These are phyloP conservation scores for Phylloscopus trochilus DNA, from an alignment of 2,113 vertebrate genomes.

Conservation along the genomic window DNA sequence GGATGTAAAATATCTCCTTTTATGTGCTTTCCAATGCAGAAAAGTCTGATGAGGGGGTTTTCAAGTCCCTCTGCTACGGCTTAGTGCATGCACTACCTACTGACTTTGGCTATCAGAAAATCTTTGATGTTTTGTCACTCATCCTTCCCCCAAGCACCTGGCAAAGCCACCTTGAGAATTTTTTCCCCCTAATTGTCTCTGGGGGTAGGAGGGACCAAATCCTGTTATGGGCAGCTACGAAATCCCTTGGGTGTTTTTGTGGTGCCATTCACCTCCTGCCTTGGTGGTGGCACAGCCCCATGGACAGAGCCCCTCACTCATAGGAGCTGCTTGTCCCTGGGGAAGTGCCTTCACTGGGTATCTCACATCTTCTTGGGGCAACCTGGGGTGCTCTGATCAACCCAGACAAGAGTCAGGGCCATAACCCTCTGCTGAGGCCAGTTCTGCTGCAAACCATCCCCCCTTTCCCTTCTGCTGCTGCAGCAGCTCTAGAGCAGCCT, in stretches of 20 bases:
- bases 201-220: neutral
- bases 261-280: neutral
- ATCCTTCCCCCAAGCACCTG: neutral
- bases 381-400: neutral
- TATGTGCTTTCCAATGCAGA: neutral
- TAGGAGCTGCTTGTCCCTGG: conserved; percentile 11
- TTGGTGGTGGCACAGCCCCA: neutral
- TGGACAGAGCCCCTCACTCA: neutral
- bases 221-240: fast-evolving
- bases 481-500: neutral
- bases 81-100: fast-evolving
- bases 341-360: neutral
- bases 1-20: neutral
- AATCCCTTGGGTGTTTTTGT: neutral
- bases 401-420: neutral
- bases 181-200: neutral
- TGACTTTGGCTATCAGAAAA: neutral
- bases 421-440: neutral
- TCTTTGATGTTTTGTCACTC: neutral
- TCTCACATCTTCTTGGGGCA: neutral
- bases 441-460: neutral
- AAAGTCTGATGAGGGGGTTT: neutral
- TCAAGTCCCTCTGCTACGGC: neutral
- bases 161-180: neutral
- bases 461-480: neutral